These are phyloP conservation scores for Hyposoter didymator DNA, from an alignment of 2,888 invertebrate species.

Conservation along the genomic window DNA sequence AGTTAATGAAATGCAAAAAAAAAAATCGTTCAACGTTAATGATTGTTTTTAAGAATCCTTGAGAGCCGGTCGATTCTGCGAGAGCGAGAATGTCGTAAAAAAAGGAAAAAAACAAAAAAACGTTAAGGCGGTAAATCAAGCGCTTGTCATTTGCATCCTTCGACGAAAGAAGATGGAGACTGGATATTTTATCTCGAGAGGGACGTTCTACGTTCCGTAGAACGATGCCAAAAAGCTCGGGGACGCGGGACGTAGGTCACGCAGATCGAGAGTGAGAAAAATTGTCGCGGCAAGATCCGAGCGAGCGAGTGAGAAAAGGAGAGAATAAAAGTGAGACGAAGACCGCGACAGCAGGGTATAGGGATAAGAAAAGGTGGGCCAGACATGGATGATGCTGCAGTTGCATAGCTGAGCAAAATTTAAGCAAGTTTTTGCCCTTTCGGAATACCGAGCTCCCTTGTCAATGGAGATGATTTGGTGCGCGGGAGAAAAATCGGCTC, in stretches of 20 bases:
- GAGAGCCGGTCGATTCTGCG: not conserved
- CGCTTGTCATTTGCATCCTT: conserved; percentile 81
- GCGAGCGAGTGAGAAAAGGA: conserved; percentile 21
- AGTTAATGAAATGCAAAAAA: not conserved
- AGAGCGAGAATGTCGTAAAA: not conserved
- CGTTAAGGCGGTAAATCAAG: conserved; percentile 79
- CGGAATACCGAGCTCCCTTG: conserved; percentile 73
- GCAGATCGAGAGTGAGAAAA: conserved; percentile 57
- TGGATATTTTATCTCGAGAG: conserved; percentile 30
- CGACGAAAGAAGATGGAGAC: conserved; percentile 64
- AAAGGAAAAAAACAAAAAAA: conserved; percentile 68
- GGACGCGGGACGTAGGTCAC: conserved; percentile 18
- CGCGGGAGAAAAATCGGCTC: conserved; percentile 78
- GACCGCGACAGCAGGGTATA: not conserved
- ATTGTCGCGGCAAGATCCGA: conserved; percentile 31
- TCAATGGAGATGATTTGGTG: conserved; percentile 81
- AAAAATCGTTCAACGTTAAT: not conserved
- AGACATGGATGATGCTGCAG: conserved; percentile 44
- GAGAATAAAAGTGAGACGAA: conserved; percentile 40
- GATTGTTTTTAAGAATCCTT: not conserved
- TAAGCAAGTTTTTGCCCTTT: conserved; percentile 79
- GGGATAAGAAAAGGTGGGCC: conserved; percentile 44
- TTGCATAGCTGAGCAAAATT: conserved; percentile 76
- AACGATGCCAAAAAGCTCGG: conserved; percentile 56
- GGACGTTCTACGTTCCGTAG: conserved; percentile 21